Percentiles rank a stretch among this genome's conserved stretches.
These are phyloP conservation scores for Mesodorylaimus sp. DNA, from an alignment of 2,888 invertebrate genomes.

Conservation along the genomic window DNA sequence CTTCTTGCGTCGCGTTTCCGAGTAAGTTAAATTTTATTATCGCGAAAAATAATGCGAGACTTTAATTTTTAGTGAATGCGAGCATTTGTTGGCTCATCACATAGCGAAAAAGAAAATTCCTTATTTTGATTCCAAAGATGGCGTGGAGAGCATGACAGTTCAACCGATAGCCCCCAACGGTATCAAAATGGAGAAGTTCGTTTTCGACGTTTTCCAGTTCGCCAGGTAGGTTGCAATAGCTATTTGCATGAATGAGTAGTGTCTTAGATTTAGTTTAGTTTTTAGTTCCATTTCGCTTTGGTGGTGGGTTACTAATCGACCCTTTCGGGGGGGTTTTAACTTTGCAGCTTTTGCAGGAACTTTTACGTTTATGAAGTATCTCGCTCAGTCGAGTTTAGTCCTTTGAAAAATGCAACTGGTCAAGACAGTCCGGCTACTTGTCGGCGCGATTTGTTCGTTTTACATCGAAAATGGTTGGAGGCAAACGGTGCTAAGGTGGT, in stretches of 20 bases:
- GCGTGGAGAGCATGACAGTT: conserved; percentile 44
- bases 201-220: conserved; percentile 93
- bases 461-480: conserved; percentile 57
- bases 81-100: conserved; percentile 64
- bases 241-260: not conserved
- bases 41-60: not conserved
- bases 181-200: conserved; percentile 96
- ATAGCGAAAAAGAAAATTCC: conserved; percentile 95
- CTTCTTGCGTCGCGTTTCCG: conserved; percentile 57
- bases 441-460: conserved; percentile 50
- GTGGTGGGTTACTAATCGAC: conserved; percentile 8
- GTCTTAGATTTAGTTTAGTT: no score
- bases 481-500: no score
- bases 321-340: not conserved
- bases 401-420: conserved; percentile 74
- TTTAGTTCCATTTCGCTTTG: conserved; percentile 2
- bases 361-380: conserved; percentile 82
- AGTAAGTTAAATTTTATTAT: conserved; percentile 30
- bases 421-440: conserved; percentile 71
- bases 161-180: conserved; percentile 67
- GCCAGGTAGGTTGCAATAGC: conserved; percentile 43
- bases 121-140: conserved; percentile 54
- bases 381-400: conserved; percentile 82
- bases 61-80: conserved; percentile 33
- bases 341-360: conserved; percentile 36